Conservation (phyloP, 1,140 invertebrate species). For the Hydropsyche tenuis region DNA sequence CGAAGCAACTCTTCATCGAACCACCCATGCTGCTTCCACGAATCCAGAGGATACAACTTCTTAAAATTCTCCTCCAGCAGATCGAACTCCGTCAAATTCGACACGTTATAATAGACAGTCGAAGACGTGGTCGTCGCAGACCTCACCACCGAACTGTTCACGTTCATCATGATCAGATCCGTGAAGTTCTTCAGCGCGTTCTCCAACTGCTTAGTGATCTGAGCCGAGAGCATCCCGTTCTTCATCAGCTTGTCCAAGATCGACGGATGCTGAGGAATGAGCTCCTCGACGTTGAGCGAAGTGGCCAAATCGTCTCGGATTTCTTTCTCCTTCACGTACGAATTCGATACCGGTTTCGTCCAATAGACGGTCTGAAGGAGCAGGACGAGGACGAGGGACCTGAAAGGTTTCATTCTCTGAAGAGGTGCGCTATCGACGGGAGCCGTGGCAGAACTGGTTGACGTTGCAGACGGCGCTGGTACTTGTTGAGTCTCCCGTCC, state of each 20-base stretch:
- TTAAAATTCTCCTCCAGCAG: slow-evolving; percentile 13
- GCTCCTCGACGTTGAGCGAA: background rate
- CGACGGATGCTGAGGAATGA: background rate
- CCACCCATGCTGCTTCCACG: slow-evolving; percentile 61
- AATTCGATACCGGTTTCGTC: too few relatives aligned
- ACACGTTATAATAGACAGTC: background rate
- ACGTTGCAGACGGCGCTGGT: too few relatives aligned
- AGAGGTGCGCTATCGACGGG: too few relatives aligned
- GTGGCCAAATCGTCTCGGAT: background rate
- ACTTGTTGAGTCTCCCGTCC: too few relatives aligned
- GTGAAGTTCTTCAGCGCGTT: slow-evolving; percentile 18
- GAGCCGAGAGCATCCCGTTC: background rate
- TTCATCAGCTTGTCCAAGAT: slow-evolving; percentile 14
- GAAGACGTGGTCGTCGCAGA: background rate
- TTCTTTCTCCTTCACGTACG: background rate
- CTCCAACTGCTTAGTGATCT: slow-evolving; percentile 11
- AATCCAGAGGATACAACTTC: slow-evolving; percentile 58
- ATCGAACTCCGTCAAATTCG: background rate
- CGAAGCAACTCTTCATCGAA: slow-evolving; percentile 66
- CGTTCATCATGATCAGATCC: background rate
- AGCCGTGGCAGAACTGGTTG: too few relatives aligned
- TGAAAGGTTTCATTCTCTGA: too few relatives aligned
- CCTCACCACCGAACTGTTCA: background rate
- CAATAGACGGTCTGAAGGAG: too few relatives aligned
- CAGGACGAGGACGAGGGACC: too few relatives aligned